Conservation (phyloP, 2,888 invertebrate genomes). For the Bombylius major region DNA sequence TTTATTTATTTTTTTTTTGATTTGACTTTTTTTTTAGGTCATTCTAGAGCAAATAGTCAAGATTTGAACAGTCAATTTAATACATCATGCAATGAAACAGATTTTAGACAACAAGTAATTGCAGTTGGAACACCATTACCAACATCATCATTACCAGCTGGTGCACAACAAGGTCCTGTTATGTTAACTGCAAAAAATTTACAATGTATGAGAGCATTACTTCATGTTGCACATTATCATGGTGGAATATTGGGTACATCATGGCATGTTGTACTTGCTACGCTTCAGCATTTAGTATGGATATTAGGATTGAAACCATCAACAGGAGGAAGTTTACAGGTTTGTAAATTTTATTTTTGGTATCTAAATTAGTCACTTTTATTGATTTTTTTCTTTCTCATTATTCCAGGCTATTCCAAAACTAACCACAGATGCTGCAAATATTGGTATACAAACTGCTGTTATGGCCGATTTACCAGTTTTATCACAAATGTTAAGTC, state of each 20-base stretch:
- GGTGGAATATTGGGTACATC: slow-evolving; percentile 84
- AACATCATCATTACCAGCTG: slow-evolving; percentile 63
- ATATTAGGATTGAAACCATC: slow-evolving; percentile 91
- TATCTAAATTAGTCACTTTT: not conserved
- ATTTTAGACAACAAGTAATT: slow-evolving; percentile 84
- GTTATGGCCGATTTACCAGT: slow-evolving; percentile 93
- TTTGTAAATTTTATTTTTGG: slow-evolving; percentile 5
- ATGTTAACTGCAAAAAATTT: slow-evolving; percentile 97
- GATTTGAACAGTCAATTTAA: slow-evolving; percentile 42
- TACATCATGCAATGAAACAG: slow-evolving; percentile 46
- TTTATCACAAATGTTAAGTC: slow-evolving; percentile 79
- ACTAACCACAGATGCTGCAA: slow-evolving; percentile 59
- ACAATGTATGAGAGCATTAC: slow-evolving; percentile 86
- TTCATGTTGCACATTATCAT: slow-evolving; percentile 81
- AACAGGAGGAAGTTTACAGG: slow-evolving; percentile 78
- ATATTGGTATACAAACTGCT: slow-evolving; percentile 82
- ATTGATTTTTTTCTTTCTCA: not conserved
- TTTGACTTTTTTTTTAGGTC: slow-evolving; percentile 26
- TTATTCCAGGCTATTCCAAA: slow-evolving; percentile 53
- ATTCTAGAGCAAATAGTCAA: slow-evolving; percentile 39
- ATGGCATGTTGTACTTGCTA: slow-evolving; percentile 93
- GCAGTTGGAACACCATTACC: slow-evolving; percentile 94
- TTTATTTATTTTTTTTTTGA: not conserved
- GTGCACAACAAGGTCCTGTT: slow-evolving; percentile 49
- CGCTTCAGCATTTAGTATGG: slow-evolving; percentile 86